These are phyloP conservation scores for Melipona quadrifasciata DNA, from an alignment of 1,140 invertebrate species.

Conservation along the genomic window DNA sequence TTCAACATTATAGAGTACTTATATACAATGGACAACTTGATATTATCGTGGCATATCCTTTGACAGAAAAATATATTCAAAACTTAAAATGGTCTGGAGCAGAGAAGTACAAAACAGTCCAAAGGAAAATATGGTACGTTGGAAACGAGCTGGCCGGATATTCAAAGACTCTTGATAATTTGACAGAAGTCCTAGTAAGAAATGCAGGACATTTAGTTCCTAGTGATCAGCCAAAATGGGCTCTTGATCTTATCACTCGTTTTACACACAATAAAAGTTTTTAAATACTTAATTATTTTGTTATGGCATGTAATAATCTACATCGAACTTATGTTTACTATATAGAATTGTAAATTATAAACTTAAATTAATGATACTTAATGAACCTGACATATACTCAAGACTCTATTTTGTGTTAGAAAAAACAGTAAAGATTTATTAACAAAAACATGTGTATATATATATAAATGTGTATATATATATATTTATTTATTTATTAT, in stretches of 20 bases:
- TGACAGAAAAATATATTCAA: constrained; percentile 88
- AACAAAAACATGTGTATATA: constrained; percentile 3
- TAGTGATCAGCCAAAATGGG: constrained; percentile 90
- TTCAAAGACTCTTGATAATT: constrained; percentile 86
- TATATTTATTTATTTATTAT: too few species aligned
- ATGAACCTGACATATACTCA: not conserved
- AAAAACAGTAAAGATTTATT: constrained; percentile 53
- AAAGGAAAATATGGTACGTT: constrained; percentile 86
- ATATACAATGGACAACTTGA: constrained; percentile 93
- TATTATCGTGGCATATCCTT: constrained; percentile 91
- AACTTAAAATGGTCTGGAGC: constrained; percentile 86
- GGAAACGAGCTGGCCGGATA: constrained; percentile 89
- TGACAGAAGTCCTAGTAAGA: constrained; percentile 90
- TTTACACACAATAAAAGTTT: constrained; percentile 87
- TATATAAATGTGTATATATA: constrained; percentile 3
- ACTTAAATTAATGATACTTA: not conserved
- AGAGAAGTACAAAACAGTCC: constrained; percentile 85
- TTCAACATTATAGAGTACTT: constrained; percentile 86
- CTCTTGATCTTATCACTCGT: constrained; percentile 88
- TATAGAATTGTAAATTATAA: not conserved
- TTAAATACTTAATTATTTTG: constrained; percentile 52
- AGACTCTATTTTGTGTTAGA: constrained; percentile 36
- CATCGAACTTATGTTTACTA: not conserved
- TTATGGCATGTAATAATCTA: constrained; percentile 21
- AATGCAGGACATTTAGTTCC: constrained; percentile 94